Base-by-base conservation (phyloP, 2,888 invertebrate genomes). In the Melinopterus prodromus region DNA sequence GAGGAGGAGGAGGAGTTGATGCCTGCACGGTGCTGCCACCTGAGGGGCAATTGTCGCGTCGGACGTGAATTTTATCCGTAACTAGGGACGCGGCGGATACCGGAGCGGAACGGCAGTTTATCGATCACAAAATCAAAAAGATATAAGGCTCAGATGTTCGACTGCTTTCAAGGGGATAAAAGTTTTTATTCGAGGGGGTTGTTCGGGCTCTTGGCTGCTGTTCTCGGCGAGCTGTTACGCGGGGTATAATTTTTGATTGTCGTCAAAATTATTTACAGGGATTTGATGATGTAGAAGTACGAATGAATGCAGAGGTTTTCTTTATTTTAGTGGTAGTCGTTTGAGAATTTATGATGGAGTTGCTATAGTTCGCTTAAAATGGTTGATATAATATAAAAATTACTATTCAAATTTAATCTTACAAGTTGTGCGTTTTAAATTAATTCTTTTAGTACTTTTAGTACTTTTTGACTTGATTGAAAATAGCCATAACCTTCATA, bases 11-110 rank as follows among this genome's bases (percentile, higher is more conserved):
- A 16, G 16, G 26, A 38, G 76, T 76, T 82, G 81, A 82, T 83
- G 83, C 82, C 84, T 84, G 86, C 80, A 84, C 82, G 83, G 86
- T 86, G 86, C 86, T 86, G 86, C 86, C 85, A 84, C 82, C 84
- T 80, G 77, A 80, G 78, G 83, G 84, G 79, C 82, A 82, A 84
- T 85, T 83, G 83, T 78, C 80, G 80, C 84, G 53, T 36, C 35
- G 74, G 74, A 74, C 37, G 53, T 53, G 53, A 9, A 53, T 53
- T 53, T 53, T 53, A 53, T 53, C 53, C 53, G 53, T 53, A 53
- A 53, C 53, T 53, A 53, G 53, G 74, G 37, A 74, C 35, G 74
- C 35, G 35, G 26, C 3, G 26, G 26, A 26, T 26, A 26, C 74
- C 26, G 36, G 15, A 35, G 9, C 35, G 74, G 74, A 74, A 74